A percentile compares a stretch with the other conserved stretches of the same genome.
Evolutionary conservation across 2,888 invertebrate genomes (phyloP).

Genomic region (Heliconius ethilla): DNA sequence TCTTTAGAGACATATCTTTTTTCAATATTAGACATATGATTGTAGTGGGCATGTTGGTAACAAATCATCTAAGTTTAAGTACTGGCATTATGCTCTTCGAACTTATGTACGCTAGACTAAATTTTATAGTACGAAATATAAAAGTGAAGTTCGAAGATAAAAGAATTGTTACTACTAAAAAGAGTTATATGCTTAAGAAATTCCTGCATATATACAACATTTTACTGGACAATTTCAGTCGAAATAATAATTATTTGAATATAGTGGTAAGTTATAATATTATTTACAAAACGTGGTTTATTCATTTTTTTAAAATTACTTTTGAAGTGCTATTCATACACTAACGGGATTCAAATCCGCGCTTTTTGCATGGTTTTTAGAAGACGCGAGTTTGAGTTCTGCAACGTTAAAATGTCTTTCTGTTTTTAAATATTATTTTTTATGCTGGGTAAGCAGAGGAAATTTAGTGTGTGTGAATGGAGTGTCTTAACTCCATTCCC

Average conservation of each 20-base stretch:
- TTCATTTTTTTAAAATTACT: too few relatives aligned
- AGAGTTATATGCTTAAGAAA: slow-evolving; percentile 14
- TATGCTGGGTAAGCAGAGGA: too few relatives aligned
- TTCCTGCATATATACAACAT: slow-evolving; percentile 32
- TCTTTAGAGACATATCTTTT: too few relatives aligned
- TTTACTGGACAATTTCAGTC: slow-evolving; percentile 22
- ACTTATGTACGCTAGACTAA: slow-evolving; percentile 29
- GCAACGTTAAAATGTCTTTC: too few relatives aligned
- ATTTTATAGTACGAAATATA: slow-evolving; percentile 12
- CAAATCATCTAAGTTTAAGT: slow-evolving; percentile 27
- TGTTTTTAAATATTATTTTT: too few relatives aligned
- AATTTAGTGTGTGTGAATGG: too few relatives aligned
- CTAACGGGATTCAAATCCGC: too few relatives aligned
- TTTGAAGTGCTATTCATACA: too few relatives aligned
- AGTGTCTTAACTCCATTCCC: too few relatives aligned
- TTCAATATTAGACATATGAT: background rate
- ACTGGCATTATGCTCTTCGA: slow-evolving; percentile 29
- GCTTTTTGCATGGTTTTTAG: too few relatives aligned
- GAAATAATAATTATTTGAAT: slow-evolving; percentile 23
- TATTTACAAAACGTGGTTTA: background rate
- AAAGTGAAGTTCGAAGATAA: slow-evolving; percentile 8
- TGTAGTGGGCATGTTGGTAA: background rate
- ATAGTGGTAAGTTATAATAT: slow-evolving; percentile 15
- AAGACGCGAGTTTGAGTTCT: too few relatives aligned
- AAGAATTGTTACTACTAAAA: slow-evolving; percentile 2